Percentiles rank a stretch among this genome's conserved stretches.
These are phyloP conservation scores for Phasia obesa DNA, from an alignment of 2,888 invertebrate species.

Conservation along the genomic window DNA sequence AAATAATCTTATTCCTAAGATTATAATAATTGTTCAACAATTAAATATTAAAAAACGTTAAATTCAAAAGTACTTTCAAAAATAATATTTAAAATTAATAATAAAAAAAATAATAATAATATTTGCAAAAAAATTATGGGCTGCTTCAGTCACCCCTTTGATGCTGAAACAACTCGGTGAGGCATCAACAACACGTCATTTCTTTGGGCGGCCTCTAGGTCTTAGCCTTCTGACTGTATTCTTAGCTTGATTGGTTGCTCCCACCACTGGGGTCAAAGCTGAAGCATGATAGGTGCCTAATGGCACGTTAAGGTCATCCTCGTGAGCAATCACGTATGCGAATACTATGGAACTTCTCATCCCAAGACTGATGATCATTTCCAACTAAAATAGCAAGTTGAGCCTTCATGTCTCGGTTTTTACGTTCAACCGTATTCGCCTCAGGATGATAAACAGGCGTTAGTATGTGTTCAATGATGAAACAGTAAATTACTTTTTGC, in stretches of 20 bases:
- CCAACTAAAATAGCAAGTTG: constrained; percentile 55
- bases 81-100: too few relatives aligned
- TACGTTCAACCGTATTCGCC: constrained; percentile 76
- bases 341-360: constrained; percentile 74
- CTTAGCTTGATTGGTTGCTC: background rate
- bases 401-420: constrained; percentile 70
- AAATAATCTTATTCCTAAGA: too few relatives aligned
- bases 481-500: constrained; percentile 73
- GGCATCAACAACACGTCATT: constrained; percentile 33
- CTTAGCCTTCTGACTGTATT: constrained; percentile 16
- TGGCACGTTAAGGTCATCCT: constrained; percentile 18
- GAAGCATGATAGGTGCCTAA: too few relatives aligned
- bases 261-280: constrained; percentile 7
- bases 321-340: constrained; percentile 37
- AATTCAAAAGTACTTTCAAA: too few relatives aligned
- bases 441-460: constrained; percentile 76
- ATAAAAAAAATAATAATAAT: too few relatives aligned
- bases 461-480: constrained; percentile 48
- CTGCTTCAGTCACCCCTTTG: too few relatives aligned
- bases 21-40: too few relatives aligned
- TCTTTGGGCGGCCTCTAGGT: constrained; percentile 35
- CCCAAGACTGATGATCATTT: constrained; percentile 51
- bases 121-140: too few relatives aligned
- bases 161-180: too few relatives aligned
- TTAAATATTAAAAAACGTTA: too few relatives aligned